Base-by-base conservation (phyloP, 1,140 invertebrate species). In the Euschistus heros region DNA sequence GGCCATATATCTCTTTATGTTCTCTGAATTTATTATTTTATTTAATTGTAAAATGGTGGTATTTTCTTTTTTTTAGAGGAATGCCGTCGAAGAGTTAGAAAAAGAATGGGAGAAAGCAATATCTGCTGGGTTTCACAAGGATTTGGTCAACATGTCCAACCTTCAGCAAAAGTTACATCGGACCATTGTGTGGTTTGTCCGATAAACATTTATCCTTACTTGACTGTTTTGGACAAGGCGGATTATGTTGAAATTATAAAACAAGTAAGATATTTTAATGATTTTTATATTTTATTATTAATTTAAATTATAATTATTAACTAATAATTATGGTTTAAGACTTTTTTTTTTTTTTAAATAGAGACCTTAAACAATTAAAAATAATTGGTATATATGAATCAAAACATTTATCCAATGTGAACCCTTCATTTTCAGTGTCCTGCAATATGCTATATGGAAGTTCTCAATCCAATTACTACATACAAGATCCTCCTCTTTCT, bases 201-300 rank as follows among this genome's bases (percentile, higher is more conserved):
- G 2, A 78, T 86, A 30, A 82, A 82, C 64, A 70, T 92, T 42
- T 83, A 89, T 76, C 85, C 90, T 0, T 96, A 87, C 74, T 76
- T 96, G 14, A 80, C 80, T 65, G 77, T 85, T 17, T 73, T 92
- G 22, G 74, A 82, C 27, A 77, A 80, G 61, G 75, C 85, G 18
- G 77, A 84, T 65, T 89, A 86, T 72, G 78, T 86, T 1, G 80
- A 87, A 65, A 73, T 81, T 15, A 71, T 82, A 30, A 70, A 78
- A 50, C 72, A 76, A 72, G 79, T 80, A 71, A 63, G 72, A 67
- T 4, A 6, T 27, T 10, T 6, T 27, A 18, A 13, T 2, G 22
- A 22, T 18, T 27, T 60, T 46, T 59, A 13, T 20, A 63, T 17
- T 46, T 50, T 18, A 22, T 13, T 22, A 18, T 0, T 20, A 2